A percentile compares a stretch with the other conserved stretches of the same genome.
phyloP scores from a whole-genome alignment of 2,113 vertebrate species.

The Stegostoma tigrinum region DNA sequence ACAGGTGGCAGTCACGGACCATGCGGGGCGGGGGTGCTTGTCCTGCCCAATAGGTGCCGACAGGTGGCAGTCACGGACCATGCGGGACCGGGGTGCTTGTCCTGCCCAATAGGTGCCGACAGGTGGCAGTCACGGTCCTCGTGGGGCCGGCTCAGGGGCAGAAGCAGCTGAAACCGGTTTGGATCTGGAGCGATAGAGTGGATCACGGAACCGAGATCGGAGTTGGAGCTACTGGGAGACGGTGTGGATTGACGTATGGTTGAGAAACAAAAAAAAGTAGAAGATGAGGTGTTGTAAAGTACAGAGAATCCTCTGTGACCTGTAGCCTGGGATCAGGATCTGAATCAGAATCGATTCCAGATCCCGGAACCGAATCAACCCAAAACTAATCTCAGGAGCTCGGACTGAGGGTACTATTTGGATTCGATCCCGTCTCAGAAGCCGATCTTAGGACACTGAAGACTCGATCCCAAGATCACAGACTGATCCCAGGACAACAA shows the following conservation, averaged over 20 bases:
- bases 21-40: not conserved
- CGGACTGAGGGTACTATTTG: not conserved
- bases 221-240: not conserved
- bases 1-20: not conserved
- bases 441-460: not conserved
- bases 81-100: not conserved
- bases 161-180: slow-evolving; percentile 33
- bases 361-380: not conserved
- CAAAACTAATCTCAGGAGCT: not conserved
- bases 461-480: not conserved
- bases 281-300: not conserved
- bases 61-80: not conserved
- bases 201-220: not conserved
- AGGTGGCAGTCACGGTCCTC: not conserved
- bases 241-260: not conserved
- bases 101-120: not conserved
- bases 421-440: no score
- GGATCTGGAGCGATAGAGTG: not conserved
- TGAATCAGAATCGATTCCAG: no score
- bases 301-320: not conserved
- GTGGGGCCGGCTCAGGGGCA: not conserved
- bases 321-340: not conserved
- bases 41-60: not conserved
- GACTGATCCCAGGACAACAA: not conserved
- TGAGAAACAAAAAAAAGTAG: not conserved